phyloP scores from a whole-genome alignment of 2,888 invertebrate genomes.

The Gari tellinella region DNA sequence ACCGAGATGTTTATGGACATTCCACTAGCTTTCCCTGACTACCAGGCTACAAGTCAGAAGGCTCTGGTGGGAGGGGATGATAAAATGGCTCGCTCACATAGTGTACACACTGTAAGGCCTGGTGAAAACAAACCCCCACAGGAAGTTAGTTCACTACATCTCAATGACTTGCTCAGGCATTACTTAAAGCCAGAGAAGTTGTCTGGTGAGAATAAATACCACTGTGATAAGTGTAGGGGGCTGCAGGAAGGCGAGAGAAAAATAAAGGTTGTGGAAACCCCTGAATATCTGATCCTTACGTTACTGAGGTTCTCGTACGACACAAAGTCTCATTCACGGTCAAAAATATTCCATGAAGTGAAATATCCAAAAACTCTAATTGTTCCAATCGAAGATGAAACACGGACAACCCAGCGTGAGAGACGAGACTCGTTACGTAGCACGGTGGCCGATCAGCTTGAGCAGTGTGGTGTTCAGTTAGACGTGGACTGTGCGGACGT shows the following conservation, averaged over 20 bases:
- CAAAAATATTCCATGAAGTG: conserved; percentile 89
- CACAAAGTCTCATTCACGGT: conserved; percentile 89
- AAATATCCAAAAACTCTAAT: conserved; percentile 81
- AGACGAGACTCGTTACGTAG: conserved; percentile 47
- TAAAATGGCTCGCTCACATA: conserved; percentile 33
- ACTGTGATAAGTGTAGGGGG: conserved; percentile 90
- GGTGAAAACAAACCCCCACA: conserved; percentile 7
- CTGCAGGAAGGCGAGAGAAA: conserved; percentile 91
- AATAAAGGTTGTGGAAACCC: conserved; percentile 89
- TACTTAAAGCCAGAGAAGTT: conserved; percentile 92
- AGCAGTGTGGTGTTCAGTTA: conserved; percentile 55
- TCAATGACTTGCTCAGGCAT: conserved; percentile 91
- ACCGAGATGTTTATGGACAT: conserved; percentile 93
- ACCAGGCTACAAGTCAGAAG: conserved; percentile 53
- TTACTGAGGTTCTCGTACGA: conserved; percentile 92
- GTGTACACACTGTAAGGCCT: background rate
- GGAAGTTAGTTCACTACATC: conserved; percentile 77
- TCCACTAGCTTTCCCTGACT: conserved; percentile 83
- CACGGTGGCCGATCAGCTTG: conserved; percentile 52
- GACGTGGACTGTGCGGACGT: conserved; percentile 83
- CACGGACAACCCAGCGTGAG: background rate
- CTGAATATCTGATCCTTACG: conserved; percentile 91
- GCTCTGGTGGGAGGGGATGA: conserved; percentile 57
- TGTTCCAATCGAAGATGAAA: conserved; percentile 74
- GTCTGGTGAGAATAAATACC: conserved; percentile 92